These are phyloP conservation scores for Chloropsis cyanopogon DNA, from an alignment of 2,113 vertebrate genomes.

Conservation along the genomic window DNA sequence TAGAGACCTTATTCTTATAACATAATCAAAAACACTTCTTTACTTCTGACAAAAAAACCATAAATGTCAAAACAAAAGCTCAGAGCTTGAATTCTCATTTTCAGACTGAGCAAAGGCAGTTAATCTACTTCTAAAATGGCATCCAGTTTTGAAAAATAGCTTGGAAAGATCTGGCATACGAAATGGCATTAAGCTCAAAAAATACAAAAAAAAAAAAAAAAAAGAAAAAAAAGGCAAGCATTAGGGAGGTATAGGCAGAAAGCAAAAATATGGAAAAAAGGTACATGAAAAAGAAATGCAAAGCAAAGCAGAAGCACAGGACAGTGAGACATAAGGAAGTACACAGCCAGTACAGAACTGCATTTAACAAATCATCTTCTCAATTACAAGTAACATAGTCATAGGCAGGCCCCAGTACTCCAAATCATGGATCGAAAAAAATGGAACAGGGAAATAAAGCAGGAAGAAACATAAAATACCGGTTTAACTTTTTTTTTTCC, in stretches of 20 bases:
- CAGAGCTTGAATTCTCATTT: background rate
- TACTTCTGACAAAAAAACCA: background rate
- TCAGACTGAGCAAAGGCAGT: background rate
- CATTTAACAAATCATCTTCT: background rate
- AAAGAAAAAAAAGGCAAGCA: background rate
- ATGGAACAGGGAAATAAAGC: background rate
- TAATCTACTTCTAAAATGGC: background rate
- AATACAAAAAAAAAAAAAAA: background rate
- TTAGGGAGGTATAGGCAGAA: background rate
- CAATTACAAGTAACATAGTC: background rate
- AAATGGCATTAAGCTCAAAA: background rate
- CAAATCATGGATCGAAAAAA: background rate
- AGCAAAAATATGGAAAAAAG: background rate
- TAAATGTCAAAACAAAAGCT: background rate
- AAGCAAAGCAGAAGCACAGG: background rate
- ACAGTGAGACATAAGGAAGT: background rate
- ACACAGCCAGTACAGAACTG: background rate
- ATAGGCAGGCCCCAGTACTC: background rate
- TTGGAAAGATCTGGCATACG: background rate
- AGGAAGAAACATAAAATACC: background rate
- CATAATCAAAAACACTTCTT: background rate
- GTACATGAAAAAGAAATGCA: background rate
- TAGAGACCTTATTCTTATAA: background rate
- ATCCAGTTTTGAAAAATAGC: background rate
- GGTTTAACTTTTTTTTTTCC: background rate